Conservation (phyloP, 2,113 vertebrate species). For the Abramis brama region DNA sequence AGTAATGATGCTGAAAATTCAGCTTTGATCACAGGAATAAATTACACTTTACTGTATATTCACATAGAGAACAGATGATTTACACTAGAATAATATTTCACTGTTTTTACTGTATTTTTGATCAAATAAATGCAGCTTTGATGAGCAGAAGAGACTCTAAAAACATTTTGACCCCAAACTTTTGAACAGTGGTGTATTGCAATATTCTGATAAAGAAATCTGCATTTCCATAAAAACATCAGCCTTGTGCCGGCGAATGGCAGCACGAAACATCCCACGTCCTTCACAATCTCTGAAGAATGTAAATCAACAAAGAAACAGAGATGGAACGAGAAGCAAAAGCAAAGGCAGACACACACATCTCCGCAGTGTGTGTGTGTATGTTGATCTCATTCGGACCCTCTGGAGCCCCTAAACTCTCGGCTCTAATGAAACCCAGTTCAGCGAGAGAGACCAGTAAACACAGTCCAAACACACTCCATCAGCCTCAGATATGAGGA, state of each 20-base stretch:
- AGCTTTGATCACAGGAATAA: too few relatives aligned
- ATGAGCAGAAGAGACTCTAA: too few relatives aligned
- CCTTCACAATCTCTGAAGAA: too few relatives aligned
- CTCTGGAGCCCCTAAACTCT: conserved; percentile 7
- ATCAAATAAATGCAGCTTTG: too few relatives aligned
- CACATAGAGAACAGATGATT: too few relatives aligned
- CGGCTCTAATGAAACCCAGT: conserved; percentile 32
- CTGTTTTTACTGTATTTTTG: too few relatives aligned
- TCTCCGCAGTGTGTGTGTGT: neutral
- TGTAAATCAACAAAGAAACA: neutral
- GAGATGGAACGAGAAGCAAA: neutral
- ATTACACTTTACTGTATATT: too few relatives aligned
- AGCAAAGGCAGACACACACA: neutral
- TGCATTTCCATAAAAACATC: too few relatives aligned
- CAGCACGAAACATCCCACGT: neutral
- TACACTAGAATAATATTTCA: too few relatives aligned
- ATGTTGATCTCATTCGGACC: conserved; percentile 30
- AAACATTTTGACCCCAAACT: too few relatives aligned
- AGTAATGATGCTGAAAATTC: too few relatives aligned
- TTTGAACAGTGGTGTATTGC: too few relatives aligned
- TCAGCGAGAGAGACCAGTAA: neutral
- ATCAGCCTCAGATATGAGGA: conserved; percentile 22
- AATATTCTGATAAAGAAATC: neutral
- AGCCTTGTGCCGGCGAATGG: neutral
- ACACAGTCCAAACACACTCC: neutral